Evolutionary conservation across 2,888 invertebrate genomes (phyloP).

Genomic region (Zonitis immaculata): DNA sequence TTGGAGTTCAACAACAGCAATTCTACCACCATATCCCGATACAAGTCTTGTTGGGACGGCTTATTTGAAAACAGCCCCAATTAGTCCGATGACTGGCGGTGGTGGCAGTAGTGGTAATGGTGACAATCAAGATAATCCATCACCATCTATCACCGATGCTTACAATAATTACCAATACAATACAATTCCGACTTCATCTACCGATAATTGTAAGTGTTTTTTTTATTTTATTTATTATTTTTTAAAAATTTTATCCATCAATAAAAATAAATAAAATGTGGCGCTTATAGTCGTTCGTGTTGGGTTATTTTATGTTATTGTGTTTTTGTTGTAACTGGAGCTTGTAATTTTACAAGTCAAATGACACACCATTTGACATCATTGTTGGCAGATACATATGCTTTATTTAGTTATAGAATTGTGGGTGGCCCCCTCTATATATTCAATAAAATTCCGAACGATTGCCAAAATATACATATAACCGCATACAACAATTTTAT

Average conservation of each 20-base stretch:
- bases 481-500: too few relatives aligned
- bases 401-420: too few relatives aligned
- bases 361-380: conserved; percentile 36
- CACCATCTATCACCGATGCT: conserved; percentile 39
- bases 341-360: conserved; percentile 30
- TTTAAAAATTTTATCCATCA: too few relatives aligned
- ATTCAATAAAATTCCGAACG: conserved; percentile 13
- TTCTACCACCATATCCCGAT: conserved; percentile 41
- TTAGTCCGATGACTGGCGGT: conserved; percentile 47
- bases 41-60: conserved; percentile 33
- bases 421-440: conserved; percentile 31
- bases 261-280: too few relatives aligned
- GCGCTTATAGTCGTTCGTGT: conserved; percentile 15
- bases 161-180: conserved; percentile 46
- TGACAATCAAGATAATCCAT: conserved; percentile 42
- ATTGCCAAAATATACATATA: conserved; percentile 28
- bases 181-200: conserved; percentile 27
- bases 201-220: conserved; percentile 47
- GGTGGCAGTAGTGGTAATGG: too few relatives aligned
- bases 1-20: conserved; percentile 35
- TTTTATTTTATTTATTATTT: too few relatives aligned
- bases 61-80: conserved; percentile 44
- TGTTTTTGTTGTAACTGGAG: conserved; percentile 32
- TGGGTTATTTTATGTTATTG: conserved; percentile 1
- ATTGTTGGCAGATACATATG: conserved; percentile 31